Conservation (phyloP, 1,140 invertebrate genomes). For the Drosophila novamexicana region DNA sequence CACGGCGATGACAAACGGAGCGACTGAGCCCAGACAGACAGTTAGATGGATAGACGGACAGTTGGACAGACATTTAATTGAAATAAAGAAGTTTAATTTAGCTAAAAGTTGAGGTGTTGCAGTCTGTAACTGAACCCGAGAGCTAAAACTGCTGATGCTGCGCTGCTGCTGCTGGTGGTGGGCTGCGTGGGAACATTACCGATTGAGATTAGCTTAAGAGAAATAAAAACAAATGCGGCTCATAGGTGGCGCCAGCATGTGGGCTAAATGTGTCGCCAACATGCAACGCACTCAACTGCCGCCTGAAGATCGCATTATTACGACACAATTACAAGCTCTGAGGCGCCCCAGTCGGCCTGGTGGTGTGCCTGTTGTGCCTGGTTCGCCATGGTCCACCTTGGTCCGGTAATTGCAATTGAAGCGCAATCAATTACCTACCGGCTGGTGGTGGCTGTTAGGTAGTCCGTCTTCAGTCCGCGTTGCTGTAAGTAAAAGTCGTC, state of each 20-base stretch:
- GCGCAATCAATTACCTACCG: constrained; percentile 83
- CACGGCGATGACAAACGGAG: constrained; percentile 77
- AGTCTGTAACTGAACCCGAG: constrained; percentile 34
- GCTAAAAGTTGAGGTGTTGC: constrained; percentile 70
- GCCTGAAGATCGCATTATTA: constrained; percentile 74
- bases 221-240: constrained; percentile 23
- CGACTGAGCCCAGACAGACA: constrained; percentile 46
- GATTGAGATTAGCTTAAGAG: constrained; percentile 27
- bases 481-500: constrained; percentile 64
- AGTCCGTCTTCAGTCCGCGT: constrained; percentile 15
- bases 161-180: constrained; percentile 5
- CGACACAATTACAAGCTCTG: constrained; percentile 74
- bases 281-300: constrained; percentile 17
- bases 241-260: constrained; percentile 70
- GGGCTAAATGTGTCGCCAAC: constrained; percentile 57
- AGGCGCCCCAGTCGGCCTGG: constrained; percentile 23
- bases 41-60: constrained; percentile 28
- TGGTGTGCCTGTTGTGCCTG: background rate
- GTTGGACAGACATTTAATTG: constrained; percentile 70
- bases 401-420: constrained; percentile 82
- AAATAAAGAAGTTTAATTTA: constrained; percentile 83
- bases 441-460: constrained; percentile 54
- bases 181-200: constrained; percentile 59
- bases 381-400: constrained; percentile 21
- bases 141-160: constrained; percentile 3